Evolutionary conservation across 37 sponge, comb jelly and placozoan species (phyloP), one percentile per base, ranked within the genome.

Genomic region (Axinella damicornis): DNA sequence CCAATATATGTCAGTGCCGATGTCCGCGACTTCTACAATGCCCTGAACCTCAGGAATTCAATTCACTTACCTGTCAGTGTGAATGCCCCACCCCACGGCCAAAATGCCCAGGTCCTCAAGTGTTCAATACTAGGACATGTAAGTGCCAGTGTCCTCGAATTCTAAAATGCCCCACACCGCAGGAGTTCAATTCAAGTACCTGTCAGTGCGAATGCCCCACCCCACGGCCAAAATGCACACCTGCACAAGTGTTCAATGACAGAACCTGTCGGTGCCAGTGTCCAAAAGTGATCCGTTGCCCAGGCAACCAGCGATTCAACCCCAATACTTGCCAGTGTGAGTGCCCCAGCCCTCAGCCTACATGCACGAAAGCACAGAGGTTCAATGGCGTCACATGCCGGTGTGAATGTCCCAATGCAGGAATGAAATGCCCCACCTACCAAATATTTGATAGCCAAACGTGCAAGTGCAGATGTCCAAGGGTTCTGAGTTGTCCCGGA

Each of bases 121-220:
- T 17, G 20, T 54, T 57, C 36, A 75, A 64, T 27, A 2, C 58
- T 19, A 28, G 36, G 32, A 69, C 20, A 18, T 85, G 86, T 70
- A 22, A 77, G 70, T 85, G 83, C 67, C n/a, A 60, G 19, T 86
- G 78, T 63, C 78, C 83, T 20, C 56, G 27, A 5, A 6, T 59
- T 2, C 16, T 34, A 53, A 21, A 15, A 14, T 82, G 79, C 28
- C 67, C 54, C 12, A 20, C 32, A 53, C 55, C 34, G 25, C 54
- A 41, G 54, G 63, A 17, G 25, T 65, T 20, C 61, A 80, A 80
- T 39, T 9, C 55, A 0, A 37, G 1, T 1, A 83, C 78, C 39
- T 89, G 89, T 77, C 53, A 69, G 54, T 89, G 89, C 59, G 78
- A 89, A 54, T 88, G 88, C 57, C 65, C 78, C 24, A 28, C 32